phyloP scores from a whole-genome alignment of 2,888 invertebrate genomes.

The Lomographa bimaculata region DNA sequence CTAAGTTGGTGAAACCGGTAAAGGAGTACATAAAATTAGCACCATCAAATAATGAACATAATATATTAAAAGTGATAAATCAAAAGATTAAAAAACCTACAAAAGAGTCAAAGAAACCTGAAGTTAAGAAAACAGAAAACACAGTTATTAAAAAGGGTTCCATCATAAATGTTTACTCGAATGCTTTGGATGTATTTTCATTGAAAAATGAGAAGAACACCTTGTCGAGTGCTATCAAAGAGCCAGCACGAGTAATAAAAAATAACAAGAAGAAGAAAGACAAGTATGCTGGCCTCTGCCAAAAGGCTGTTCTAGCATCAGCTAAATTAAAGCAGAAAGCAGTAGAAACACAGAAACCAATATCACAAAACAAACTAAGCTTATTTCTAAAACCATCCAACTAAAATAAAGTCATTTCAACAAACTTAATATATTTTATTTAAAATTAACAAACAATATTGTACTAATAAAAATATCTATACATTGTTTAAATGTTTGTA shows the following conservation, averaged over 20 bases:
- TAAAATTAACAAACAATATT: too few species aligned
- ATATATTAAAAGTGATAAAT: not conserved
- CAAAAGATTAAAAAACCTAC: slow-evolving; percentile 8
- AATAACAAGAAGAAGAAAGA: slow-evolving; percentile 75
- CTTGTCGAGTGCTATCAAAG: slow-evolving; percentile 43
- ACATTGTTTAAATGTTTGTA: too few species aligned
- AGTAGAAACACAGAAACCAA: slow-evolving; percentile 15
- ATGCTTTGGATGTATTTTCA: slow-evolving; percentile 63
- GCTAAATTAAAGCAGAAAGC: slow-evolving; percentile 56
- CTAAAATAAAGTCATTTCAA: slow-evolving; percentile 32
- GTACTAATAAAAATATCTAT: too few species aligned
- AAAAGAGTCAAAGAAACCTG: slow-evolving; percentile 10
- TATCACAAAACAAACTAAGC: slow-evolving; percentile 51
- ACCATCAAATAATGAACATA: slow-evolving; percentile 8
- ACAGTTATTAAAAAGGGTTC: slow-evolving; percentile 11
- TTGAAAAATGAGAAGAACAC: slow-evolving; percentile 61
- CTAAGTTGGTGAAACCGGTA: slow-evolving; percentile 45
- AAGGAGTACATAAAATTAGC: slow-evolving; percentile 27
- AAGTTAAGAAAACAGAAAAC: slow-evolving; percentile 4
- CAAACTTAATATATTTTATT: too few species aligned
- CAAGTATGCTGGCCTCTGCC: slow-evolving; percentile 72
- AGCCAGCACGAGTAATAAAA: slow-evolving; percentile 57
- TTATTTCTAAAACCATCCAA: slow-evolving; percentile 65
- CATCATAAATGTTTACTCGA: slow-evolving; percentile 59
- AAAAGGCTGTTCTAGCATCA: slow-evolving; percentile 66